Percentiles rank a stretch among this genome's conserved stretches.
Conservation (phyloP, 2,113 vertebrate species). For the Platysteira castanea region DNA sequence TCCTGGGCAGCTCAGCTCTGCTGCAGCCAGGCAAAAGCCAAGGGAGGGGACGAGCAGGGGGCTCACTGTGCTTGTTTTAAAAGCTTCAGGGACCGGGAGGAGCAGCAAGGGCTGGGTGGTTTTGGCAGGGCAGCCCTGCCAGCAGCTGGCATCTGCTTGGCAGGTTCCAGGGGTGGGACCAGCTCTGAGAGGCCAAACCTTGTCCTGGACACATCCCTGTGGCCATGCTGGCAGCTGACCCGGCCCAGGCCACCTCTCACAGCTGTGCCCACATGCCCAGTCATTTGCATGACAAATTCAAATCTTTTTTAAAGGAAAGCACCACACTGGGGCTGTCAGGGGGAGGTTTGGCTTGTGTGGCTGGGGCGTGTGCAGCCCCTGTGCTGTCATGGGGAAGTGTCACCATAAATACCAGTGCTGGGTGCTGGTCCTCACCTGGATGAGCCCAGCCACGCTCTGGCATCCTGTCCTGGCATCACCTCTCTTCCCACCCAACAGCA, state of each 20-base stretch:
- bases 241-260: neutral
- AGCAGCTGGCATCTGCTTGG: neutral
- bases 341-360: neutral
- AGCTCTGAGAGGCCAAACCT: neutral
- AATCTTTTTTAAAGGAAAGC: neutral
- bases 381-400: neutral
- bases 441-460: neutral
- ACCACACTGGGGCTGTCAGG: neutral
- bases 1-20: neutral
- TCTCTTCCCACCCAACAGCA: neutral
- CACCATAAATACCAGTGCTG: neutral
- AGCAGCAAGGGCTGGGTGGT: fast-evolving
- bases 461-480: neutral
- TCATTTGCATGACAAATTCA: slow-evolving; percentile 19
- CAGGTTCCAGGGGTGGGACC: neutral
- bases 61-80: fast-evolving
- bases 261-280: neutral
- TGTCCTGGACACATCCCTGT: neutral
- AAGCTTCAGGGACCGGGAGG: neutral
- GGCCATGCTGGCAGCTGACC: neutral
- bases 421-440: neutral
- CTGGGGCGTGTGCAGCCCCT: neutral
- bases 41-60: fast-evolving
- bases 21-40: fast-evolving
- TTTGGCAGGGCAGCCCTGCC: neutral